A percentile compares a stretch with the other conserved stretches of the same genome.
phyloP scores from a whole-genome alignment of 1,140 invertebrate genomes.

The Carposina sasakii region DNA sequence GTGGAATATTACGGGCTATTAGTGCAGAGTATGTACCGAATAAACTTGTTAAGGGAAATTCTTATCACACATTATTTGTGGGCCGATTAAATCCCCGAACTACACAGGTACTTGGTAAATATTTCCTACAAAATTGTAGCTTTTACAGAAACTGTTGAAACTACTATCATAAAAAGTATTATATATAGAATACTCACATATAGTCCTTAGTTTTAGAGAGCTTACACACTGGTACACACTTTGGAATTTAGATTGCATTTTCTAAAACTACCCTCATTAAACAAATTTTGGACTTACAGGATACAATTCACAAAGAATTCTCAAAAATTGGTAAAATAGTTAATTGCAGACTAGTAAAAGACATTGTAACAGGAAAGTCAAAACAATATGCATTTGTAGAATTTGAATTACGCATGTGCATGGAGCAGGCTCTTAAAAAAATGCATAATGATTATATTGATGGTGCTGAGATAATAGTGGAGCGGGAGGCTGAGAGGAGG shows the following conservation, averaged over 20 bases:
- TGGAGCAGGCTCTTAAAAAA: slow-evolving; percentile 75
- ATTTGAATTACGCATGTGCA: slow-evolving; percentile 76
- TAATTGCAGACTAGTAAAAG: slow-evolving; percentile 80
- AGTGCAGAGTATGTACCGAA: slow-evolving; percentile 80
- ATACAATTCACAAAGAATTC: slow-evolving; percentile 76
- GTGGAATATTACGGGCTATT: slow-evolving; percentile 82
- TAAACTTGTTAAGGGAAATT: slow-evolving; percentile 78
- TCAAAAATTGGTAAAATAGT: slow-evolving; percentile 79
- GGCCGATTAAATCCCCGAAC: slow-evolving; percentile 83
- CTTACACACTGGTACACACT: too few species aligned
- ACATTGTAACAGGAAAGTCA: slow-evolving; percentile 87
- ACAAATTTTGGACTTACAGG: slow-evolving; percentile 38
- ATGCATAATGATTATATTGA: slow-evolving; percentile 74
- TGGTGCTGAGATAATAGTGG: slow-evolving; percentile 79
- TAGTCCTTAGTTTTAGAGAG: too few species aligned
- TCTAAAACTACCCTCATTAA: too few species aligned
- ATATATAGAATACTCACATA: too few species aligned
- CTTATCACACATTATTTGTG: slow-evolving; percentile 85
- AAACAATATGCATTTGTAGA: slow-evolving; percentile 91
- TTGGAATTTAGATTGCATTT: too few species aligned
- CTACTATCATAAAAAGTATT: too few species aligned
- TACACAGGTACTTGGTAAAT: slow-evolving; percentile 72
- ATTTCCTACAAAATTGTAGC: too few species aligned
- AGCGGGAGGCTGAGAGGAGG: slow-evolving; percentile 76
- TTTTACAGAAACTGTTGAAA: too few species aligned